Evolutionary conservation across 2,797 vertebrate species (phyloP), one percentile per base, ranked within the genome.

Genomic region (Thamnophis elegans): DNA sequence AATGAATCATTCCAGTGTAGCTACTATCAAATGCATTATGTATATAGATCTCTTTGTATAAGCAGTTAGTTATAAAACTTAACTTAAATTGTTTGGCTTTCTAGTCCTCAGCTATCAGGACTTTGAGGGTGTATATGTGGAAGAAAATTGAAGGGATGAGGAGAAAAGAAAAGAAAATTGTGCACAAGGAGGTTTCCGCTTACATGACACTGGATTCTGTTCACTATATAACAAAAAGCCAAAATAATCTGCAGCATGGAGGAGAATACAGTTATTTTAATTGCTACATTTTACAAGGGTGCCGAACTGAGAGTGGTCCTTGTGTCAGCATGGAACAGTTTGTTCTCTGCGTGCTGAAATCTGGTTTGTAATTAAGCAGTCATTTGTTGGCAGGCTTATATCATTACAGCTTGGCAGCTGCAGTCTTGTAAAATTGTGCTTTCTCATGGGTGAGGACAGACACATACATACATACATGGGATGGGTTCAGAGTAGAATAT

Each of bases 311-410:
- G 85, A 82, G 92, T n/a, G 0, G 93, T 92, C 95, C 92, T 90
- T 87, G 16, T 92, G 94, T 93, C 91, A 90, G 93, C 51, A 0
- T 93, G 1, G 0, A 95, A 87, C 36, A 0, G 92, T 93, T 36
- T 82, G 54, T 28, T 93, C 89, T 73, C 51, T 8, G 5, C 1
- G 1, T 0, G 0, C 92, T 54, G 54, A 93, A 91, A 93, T 92
- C 88, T 88, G 86, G 90, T 93, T 91, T 95, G 42, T 97, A 95
- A 96, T 97, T 97, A 95, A 94, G 93, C 88, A 95, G 96, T 89
- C 0, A 28, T 78, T 94, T 36, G 92, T 96, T 94, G 92, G 92
- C 85, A 93, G 12, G 92, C 92, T 11, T 96, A 96, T 94, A 92
- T 94, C 95, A 60, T 93, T 92, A 94, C 88, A 90, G 91, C 93